phyloP scores from a whole-genome alignment of 1,140 invertebrate species.

The Hylaeus anthracinus region DNA sequence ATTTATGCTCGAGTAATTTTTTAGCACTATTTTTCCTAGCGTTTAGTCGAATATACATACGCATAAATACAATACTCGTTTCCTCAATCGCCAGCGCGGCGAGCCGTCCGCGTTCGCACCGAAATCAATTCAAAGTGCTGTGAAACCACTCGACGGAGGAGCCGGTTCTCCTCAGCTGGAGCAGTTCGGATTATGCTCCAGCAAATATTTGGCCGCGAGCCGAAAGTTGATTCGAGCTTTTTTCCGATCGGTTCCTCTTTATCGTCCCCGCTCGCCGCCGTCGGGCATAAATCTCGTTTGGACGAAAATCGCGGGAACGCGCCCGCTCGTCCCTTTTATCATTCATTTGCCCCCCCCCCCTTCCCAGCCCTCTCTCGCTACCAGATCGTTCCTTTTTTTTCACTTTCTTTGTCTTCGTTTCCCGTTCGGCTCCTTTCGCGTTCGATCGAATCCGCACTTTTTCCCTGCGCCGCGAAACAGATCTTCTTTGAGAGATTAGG shows the following conservation, averaged over 20 bases:
- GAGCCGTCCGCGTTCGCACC: background rate
- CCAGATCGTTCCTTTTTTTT: background rate
- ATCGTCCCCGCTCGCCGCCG: background rate
- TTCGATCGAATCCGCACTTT: constrained; percentile 14
- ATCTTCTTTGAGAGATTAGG: background rate
- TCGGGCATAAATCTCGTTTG: constrained; percentile 38
- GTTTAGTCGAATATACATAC: no score
- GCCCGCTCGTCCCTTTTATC: background rate
- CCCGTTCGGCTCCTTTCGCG: constrained; percentile 8
- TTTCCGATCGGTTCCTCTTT: constrained; percentile 35
- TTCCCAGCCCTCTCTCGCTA: no score
- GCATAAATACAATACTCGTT: background rate
- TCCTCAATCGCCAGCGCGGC: background rate
- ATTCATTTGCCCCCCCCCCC: background rate
- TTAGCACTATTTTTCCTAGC: no score
- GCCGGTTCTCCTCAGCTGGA: background rate
- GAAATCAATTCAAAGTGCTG: no score
- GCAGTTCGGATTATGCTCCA: constrained; percentile 15
- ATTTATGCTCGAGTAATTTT: no score
- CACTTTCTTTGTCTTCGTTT: background rate
- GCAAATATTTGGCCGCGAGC: constrained; percentile 33
- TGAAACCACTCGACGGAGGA: background rate
- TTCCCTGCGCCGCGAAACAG: background rate
- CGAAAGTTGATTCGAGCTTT: constrained; percentile 24
- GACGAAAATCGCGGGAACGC: background rate